Evolutionary conservation across 2,113 vertebrate genomes (phyloP).

Genomic region (Ceyx melanurus): DNA sequence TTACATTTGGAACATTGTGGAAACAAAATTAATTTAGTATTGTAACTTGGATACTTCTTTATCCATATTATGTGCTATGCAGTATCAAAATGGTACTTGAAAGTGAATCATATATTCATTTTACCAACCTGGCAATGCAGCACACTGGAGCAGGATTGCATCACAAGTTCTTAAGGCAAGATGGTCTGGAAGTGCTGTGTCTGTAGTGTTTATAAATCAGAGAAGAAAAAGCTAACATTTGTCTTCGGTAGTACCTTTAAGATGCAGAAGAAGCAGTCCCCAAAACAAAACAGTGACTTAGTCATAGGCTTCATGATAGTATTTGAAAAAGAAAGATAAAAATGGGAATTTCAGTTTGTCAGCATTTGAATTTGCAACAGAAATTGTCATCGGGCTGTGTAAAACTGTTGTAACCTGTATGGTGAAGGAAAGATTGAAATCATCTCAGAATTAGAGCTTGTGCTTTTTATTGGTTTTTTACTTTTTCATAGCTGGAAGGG

Average conservation of each 20-base stretch:
- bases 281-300: background rate
- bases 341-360: background rate
- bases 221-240: background rate
- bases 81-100: background rate
- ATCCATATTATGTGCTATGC: rapidly evolving
- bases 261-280: background rate
- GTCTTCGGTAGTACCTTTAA: background rate
- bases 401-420: background rate
- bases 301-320: background rate
- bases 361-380: background rate
- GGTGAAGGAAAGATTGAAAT: conserved; percentile 55
- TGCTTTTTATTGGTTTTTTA: conserved; percentile 84
- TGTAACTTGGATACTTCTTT: background rate
- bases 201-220: background rate
- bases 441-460: conserved; percentile 78
- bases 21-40: background rate
- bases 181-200: background rate
- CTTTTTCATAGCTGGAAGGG: conserved; percentile 96
- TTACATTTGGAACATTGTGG: background rate
- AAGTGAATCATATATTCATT: background rate
- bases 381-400: background rate
- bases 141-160: background rate
- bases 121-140: background rate
- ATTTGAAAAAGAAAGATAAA: background rate
- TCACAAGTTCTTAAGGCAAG: background rate